Conservation (phyloP, 2,888 invertebrate species). For the Eupithecia pulchellata region DNA sequence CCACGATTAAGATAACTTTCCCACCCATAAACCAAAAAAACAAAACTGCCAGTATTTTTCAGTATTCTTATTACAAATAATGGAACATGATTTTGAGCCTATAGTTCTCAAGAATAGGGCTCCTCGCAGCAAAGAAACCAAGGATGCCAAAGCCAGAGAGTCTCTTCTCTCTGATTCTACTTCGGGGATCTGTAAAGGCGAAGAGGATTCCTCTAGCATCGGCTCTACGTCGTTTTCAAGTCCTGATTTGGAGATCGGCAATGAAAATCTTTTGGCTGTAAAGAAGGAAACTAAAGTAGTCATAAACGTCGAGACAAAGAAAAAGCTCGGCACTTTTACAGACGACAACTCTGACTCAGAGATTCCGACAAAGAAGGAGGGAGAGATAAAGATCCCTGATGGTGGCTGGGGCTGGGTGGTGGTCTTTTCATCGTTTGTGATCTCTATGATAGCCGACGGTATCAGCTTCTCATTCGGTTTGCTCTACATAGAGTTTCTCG, state of each 20-base stretch:
- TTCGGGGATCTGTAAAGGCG: conserved; percentile 81
- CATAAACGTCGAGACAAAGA: conserved; percentile 39
- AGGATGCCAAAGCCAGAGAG: conserved; percentile 65
- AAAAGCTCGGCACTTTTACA: conserved; percentile 37
- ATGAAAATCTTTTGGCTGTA: conserved; percentile 50
- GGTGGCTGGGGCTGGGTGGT: conserved; percentile 97
- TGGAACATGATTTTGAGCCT: conserved; percentile 68
- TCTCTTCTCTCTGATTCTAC: conserved; percentile 78
- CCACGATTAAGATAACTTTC: conserved; percentile 85
- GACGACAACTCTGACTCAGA: conserved; percentile 50
- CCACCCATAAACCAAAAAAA: conserved; percentile 45
- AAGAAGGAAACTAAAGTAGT: conserved; percentile 55
- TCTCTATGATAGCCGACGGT: conserved; percentile 96
- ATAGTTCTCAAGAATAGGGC: conserved; percentile 68
- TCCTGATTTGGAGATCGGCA: conserved; percentile 69
- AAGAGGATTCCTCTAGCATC: conserved; percentile 67
- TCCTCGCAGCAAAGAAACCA: conserved; percentile 57
- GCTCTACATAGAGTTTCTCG: conserved; percentile 92
- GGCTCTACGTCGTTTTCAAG: conserved; percentile 71
- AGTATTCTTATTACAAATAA: conserved; percentile 62
- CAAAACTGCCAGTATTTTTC: conserved; percentile 72
- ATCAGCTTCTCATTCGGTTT: conserved; percentile 97
- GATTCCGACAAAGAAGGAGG: conserved; percentile 48
- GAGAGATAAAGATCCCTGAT: conserved; percentile 88
- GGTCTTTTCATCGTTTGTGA: conserved; percentile 92